Conservation (phyloP, 2,797 vertebrate genomes). For the Oreochromis mossambicus region DNA sequence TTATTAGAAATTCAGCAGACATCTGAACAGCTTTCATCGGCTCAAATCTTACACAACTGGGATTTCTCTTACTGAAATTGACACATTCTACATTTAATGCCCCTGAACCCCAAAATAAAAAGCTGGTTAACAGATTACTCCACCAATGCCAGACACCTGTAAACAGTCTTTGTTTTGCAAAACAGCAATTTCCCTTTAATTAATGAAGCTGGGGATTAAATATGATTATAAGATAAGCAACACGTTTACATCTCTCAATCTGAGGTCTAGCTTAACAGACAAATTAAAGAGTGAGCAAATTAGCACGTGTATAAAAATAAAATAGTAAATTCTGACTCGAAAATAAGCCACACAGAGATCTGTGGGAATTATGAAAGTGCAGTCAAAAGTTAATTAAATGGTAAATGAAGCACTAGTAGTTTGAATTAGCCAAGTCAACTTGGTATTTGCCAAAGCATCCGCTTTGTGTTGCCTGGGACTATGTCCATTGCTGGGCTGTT, state of each 20-base stretch:
- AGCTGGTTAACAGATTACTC: neutral
- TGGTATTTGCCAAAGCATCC: neutral
- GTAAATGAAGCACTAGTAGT: neutral
- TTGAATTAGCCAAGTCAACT: neutral
- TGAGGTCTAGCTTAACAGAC: neutral
- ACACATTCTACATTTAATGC: neutral
- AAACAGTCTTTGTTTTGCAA: neutral
- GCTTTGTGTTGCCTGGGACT: neutral
- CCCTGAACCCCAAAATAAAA: neutral
- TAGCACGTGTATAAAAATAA: neutral
- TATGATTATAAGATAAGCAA: neutral
- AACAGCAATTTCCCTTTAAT: neutral
- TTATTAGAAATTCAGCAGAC: neutral
- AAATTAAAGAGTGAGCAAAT: neutral
- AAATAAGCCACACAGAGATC: neutral
- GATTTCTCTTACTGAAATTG: neutral
- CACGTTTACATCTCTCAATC: neutral
- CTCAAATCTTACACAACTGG: neutral
- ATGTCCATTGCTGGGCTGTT: neutral
- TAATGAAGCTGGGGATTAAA: neutral
- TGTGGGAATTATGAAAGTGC: neutral
- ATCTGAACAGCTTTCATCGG: neutral
- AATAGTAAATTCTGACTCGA: neutral
- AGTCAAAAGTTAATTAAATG: neutral
- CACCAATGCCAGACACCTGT: neutral